A percentile compares a stretch with the other conserved stretches of the same genome.
phyloP scores from a whole-genome alignment of 2,888 invertebrate genomes.

The Xestoiulus laeticollis region DNA sequence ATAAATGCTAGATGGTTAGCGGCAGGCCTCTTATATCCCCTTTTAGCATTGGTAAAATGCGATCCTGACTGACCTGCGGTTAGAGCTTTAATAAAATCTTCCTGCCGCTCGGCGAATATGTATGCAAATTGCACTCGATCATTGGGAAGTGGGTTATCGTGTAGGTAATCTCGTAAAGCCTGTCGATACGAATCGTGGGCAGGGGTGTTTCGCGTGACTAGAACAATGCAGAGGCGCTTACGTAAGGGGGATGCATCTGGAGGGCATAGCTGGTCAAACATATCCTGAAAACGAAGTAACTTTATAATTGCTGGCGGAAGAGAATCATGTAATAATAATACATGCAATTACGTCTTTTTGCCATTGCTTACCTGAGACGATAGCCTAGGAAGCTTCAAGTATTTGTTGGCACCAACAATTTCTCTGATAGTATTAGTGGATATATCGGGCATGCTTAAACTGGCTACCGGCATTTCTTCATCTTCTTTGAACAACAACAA shows the following conservation, averaged over 20 bases:
- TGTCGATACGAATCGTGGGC: slow-evolving; percentile 73
- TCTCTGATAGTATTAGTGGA: slow-evolving; percentile 87
- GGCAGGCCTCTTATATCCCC: neutral
- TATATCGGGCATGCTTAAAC: slow-evolving; percentile 88
- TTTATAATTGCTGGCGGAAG: neutral
- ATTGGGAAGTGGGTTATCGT: slow-evolving; percentile 68
- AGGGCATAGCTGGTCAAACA: slow-evolving; percentile 87
- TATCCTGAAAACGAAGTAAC: slow-evolving; percentile 65
- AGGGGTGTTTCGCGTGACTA: slow-evolving; percentile 73
- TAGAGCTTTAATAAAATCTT: slow-evolving; percentile 80
- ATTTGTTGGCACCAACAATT: slow-evolving; percentile 87
- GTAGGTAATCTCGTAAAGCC: slow-evolving; percentile 76
- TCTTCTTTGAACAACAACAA: slow-evolving; percentile 89
- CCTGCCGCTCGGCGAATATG: slow-evolving; percentile 82
- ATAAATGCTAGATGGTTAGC: neutral
- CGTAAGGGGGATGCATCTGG: slow-evolving; percentile 82
- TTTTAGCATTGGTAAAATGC: neutral
- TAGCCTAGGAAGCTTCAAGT: slow-evolving; percentile 84
- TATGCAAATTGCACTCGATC: slow-evolving; percentile 87
- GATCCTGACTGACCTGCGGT: slow-evolving; percentile 59
- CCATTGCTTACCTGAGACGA: slow-evolving; percentile 81
- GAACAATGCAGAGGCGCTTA: slow-evolving; percentile 79
- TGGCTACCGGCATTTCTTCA: slow-evolving; percentile 81
- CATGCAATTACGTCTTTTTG: neutral
- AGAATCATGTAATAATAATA: neutral